Evolutionary conservation across 2,888 invertebrate genomes (phyloP).

Genomic region (Folsomia manolachei): DNA sequence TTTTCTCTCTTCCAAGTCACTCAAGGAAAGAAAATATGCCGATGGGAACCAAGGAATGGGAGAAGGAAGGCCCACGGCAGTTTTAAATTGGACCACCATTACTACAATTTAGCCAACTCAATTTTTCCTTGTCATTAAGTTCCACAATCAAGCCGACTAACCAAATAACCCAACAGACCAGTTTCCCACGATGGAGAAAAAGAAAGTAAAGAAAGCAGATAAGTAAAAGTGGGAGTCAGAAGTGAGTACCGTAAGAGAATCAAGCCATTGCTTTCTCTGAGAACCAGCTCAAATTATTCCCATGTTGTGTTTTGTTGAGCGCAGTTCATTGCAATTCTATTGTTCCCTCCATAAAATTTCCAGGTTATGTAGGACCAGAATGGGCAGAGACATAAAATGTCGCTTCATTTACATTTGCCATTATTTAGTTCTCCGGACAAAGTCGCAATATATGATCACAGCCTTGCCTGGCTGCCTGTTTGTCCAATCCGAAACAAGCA

Average conservation of each 20-base stretch:
- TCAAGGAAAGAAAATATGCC: background rate
- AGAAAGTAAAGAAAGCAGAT: too few relatives aligned
- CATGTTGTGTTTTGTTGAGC: background rate
- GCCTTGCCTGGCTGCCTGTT: too few relatives aligned
- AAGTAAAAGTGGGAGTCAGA: too few relatives aligned
- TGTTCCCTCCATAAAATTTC: constrained; percentile 5
- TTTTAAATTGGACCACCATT: constrained; percentile 19
- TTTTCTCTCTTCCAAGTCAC: constrained; percentile 12
- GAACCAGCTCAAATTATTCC: background rate
- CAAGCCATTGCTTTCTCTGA: constrained; percentile 6
- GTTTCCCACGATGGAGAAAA: background rate
- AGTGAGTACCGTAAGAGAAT: constrained; percentile 2
- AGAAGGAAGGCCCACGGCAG: constrained; percentile 7
- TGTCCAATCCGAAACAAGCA: too few relatives aligned
- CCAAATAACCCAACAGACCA: background rate
- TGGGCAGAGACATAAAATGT: background rate
- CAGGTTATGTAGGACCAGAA: background rate
- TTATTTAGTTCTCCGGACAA: background rate
- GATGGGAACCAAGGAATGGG: background rate
- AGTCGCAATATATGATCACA: background rate
- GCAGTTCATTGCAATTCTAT: background rate
- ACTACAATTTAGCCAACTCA: constrained; percentile 13
- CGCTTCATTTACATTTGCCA: constrained; percentile 11
- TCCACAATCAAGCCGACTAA: constrained; percentile 4
- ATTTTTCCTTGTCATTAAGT: constrained; percentile 16